Base-by-base conservation (phyloP, 2,113 vertebrate genomes). In the Hyperopisus bebe region DNA sequence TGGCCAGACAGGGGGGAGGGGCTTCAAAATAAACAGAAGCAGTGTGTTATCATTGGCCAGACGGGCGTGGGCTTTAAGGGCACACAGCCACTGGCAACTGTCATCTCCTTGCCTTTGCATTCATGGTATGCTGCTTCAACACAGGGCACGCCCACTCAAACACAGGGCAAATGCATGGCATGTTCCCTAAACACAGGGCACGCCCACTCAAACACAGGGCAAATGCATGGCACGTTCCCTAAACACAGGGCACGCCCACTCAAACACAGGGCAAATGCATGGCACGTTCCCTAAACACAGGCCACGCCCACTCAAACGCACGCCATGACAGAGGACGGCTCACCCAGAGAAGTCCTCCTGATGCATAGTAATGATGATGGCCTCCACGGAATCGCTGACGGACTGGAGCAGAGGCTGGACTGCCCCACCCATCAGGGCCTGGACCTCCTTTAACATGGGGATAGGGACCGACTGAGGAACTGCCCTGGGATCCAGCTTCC, bases 321-420 rank as follows among this genome's bases (percentile, higher is more conserved):
- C 42, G n/a, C 94, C 66, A 96, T 96, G 91, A 39, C 50, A 51
- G 39, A 2, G 50, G 11, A 58, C 9, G 3, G 6, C 91, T 96
- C 94, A 98, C 98, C 98, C 97, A 91, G 97, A 97, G 92, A 99
- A 99, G 92, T 99, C 98, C 92, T 99, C 98, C 89, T 98, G 98
- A 91, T 99, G 98, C 94, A 99, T 96, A 0, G 98, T 99, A 94
- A 99, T 98, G 93, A 99, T 97, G 92, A 99, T 99, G 92, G 98
- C 98, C 92, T 99, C 98, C 35, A 99, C 95, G 10, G 98, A 98
- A 92, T 99, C 98, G 3, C 95, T 97, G 46, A 99, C 98, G 0
- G 98, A 99, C 93, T 95, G 97, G 89, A 99, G 95, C 0, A 99
- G 95, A 0, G 98, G 98, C 90, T 98, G 98, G 87, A 99, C 94